Base-by-base conservation (phyloP, 2,888 invertebrate genomes). In the Napeogenes sylphis region DNA sequence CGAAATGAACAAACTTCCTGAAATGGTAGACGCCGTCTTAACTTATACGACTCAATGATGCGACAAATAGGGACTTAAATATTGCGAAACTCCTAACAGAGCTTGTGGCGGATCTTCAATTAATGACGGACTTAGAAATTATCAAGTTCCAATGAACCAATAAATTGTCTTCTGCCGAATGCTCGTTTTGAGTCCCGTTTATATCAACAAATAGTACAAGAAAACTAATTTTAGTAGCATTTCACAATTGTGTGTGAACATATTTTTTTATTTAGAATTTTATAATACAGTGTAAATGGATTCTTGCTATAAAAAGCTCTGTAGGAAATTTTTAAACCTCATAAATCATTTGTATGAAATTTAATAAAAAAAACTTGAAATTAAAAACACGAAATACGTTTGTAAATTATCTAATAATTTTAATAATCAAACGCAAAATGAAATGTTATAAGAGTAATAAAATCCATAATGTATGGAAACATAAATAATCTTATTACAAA, bases 41-140 rank as follows among this genome's bases (percentile, higher is more conserved):
- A 79, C 73, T 79, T 79, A 80, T 77, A 77, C 42, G 42, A 42
- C 42, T 42, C 78, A 81, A 80, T 81, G 76, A 71, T 76, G 77
- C 79, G 78, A 81, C 80, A 80, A 84, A 84, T 81, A 78, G 77
- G 78, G 73, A 76, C 72, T 78, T 78, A 77, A 82, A 83, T 83
- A 81, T 82, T 81, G 72, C 71, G 74, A 77, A 84, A 84, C 78
- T 83, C 80, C 53, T 32, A 56, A 66, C 71, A 69, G 68, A 74
- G 72, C 75, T 78, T 77, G 77, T 68, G 78, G 78, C 65, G 76
- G 75, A 78, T 79, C 78, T 80, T 70, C 76, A 82, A 85, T 83
- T 85, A 83, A 84, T 82, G 79, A 80, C 70, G 73, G 78, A 81
- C 83, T 85, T 79, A 78, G 77, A 78, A 83, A 79, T 80, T 81